Percentiles rank a stretch among this genome's conserved stretches.
These are phyloP conservation scores for Dasysyrphus albostriatus DNA, from an alignment of 2,888 invertebrate genomes.

Conservation along the genomic window DNA sequence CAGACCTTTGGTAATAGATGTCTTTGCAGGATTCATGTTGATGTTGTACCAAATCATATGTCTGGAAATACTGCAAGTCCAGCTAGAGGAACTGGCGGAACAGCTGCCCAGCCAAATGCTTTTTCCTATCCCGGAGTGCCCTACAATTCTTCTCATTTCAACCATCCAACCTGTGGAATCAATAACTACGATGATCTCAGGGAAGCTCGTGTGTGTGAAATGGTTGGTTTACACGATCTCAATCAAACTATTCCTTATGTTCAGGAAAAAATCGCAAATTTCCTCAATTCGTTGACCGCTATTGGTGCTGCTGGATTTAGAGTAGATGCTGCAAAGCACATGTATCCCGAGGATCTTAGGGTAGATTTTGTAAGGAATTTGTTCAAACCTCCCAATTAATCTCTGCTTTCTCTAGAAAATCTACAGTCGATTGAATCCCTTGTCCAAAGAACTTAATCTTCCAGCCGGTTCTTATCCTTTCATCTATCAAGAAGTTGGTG, in stretches of 20 bases:
- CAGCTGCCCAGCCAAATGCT: constrained; percentile 84
- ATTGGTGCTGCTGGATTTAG: constrained; percentile 86
- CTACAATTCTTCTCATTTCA: constrained; percentile 85
- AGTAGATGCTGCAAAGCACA: constrained; percentile 85
- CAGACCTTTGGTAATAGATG: background rate
- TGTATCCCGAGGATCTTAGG: constrained; percentile 86
- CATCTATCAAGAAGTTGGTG: constrained; percentile 90
- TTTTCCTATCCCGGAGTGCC: constrained; percentile 86
- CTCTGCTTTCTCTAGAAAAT: constrained; percentile 37
- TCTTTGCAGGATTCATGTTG: constrained; percentile 87
- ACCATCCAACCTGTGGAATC: constrained; percentile 83
- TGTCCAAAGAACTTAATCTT: constrained; percentile 17
- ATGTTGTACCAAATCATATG: constrained; percentile 92
- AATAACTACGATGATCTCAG: constrained; percentile 85
- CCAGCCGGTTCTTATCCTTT: constrained; percentile 86
- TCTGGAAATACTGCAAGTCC: constrained; percentile 64
- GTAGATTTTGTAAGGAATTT: constrained; percentile 77
- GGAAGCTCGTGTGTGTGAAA: constrained; percentile 84
- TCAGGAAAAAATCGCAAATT: constrained; percentile 84
- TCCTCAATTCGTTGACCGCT: constrained; percentile 84
- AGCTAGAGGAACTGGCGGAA: constrained; percentile 78
- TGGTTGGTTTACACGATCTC: constrained; percentile 85
- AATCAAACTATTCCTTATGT: constrained; percentile 84
- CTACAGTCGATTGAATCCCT: constrained; percentile 55
- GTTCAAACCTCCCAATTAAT: no score